Evolutionary conservation across 2,888 invertebrate species (phyloP).

Genomic region (Eilema griseolum): DNA sequence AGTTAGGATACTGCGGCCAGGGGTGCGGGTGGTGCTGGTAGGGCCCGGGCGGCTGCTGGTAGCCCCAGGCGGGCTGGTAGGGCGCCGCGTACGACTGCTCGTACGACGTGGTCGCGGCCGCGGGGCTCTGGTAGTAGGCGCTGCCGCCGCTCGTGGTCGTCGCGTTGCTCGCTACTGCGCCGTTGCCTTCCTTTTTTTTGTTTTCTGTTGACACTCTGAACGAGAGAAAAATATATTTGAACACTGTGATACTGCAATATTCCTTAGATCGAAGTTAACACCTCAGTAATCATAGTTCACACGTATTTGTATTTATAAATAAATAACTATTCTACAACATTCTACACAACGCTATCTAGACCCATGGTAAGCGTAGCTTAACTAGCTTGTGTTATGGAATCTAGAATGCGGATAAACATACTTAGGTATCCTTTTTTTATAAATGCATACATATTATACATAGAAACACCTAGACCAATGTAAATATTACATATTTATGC

Average conservation of each 20-base stretch:
- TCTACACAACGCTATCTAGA: no score
- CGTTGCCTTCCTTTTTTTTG: conserved; percentile 71
- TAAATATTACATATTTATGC: no score
- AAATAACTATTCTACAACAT: no score
- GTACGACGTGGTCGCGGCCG: conserved; percentile 71
- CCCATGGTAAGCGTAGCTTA: no score
- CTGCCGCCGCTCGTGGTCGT: conserved; percentile 53
- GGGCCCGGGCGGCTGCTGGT: conserved; percentile 82
- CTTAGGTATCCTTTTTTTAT: no score
- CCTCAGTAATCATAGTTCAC: no score
- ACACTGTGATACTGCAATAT: neutral
- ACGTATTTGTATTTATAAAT: neutral
- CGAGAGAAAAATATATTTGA: neutral
- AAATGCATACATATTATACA: no score
- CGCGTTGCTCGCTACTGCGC: conserved; percentile 47
- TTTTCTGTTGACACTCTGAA: conserved; percentile 60
- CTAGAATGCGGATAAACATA: no score
- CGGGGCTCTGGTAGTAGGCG: conserved; percentile 73
- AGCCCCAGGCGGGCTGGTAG: conserved; percentile 83
- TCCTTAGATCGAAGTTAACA: no score
- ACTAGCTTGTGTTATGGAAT: no score
- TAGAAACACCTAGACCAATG: no score
- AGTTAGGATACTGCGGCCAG: conserved; percentile 83
- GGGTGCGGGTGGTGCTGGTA: conserved; percentile 82
- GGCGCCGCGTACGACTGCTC: conserved; percentile 80